Percentiles rank a stretch among this genome's conserved stretches.
These are phyloP conservation scores for Origma solitaria DNA, from an alignment of 2,113 vertebrate genomes.

Conservation along the genomic window DNA sequence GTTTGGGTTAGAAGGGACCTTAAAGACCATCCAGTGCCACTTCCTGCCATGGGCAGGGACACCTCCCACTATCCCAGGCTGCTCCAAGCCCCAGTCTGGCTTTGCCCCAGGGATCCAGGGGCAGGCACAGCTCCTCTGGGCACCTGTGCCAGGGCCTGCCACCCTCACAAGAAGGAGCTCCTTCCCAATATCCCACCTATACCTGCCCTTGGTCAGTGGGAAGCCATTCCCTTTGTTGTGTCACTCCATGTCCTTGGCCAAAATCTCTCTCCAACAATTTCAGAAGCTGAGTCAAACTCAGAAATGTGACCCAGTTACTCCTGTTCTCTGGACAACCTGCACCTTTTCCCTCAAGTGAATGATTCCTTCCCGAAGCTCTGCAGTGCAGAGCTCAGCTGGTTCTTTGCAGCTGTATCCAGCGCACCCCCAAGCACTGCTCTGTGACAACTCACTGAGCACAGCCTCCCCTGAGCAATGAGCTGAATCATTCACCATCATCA, in stretches of 20 bases:
- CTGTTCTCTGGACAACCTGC: background rate
- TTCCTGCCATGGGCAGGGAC: background rate
- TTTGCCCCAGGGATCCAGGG: background rate
- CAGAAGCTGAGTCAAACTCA: background rate
- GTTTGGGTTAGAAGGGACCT: background rate
- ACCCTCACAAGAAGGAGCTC: background rate
- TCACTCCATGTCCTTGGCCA: background rate
- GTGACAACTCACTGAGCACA: background rate
- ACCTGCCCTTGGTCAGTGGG: background rate
- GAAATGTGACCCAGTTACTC: background rate
- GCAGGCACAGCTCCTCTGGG: background rate
- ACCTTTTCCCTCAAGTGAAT: background rate
- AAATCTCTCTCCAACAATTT: background rate
- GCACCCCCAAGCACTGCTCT: background rate
- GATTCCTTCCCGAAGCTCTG: background rate
- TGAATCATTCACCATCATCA: background rate
- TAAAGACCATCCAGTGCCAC: background rate
- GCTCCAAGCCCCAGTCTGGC: rapidly evolving
- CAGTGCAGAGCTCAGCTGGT: background rate
- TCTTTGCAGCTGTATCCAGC: too few relatives aligned
- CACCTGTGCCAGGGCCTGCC: background rate
- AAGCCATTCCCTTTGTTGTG: background rate
- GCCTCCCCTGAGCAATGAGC: background rate
- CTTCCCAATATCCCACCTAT: background rate
- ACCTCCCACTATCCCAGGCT: rapidly evolving